Base-by-base conservation (phyloP, 1,140 invertebrate species). In the Rhopalosiphum maidis region DNA sequence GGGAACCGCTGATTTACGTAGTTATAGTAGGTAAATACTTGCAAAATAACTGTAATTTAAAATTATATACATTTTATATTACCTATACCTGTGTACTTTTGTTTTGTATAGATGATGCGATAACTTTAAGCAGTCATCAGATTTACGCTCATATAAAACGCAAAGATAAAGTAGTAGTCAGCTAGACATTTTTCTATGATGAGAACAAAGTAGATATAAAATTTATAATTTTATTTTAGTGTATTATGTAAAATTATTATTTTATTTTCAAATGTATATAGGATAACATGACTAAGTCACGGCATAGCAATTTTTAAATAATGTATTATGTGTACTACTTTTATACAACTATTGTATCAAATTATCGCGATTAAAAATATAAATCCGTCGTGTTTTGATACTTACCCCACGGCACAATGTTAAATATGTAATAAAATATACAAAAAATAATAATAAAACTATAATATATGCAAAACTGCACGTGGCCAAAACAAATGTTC, bases 281-380 rank as follows among this genome's bases (percentile, higher is more conserved):
- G 30, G n/a, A n/a, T n/a, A n/a, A 77, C 15, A 77, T 18, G n/a
- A 77, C 30, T 77, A n/a, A n/a, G 11, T 18, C 2, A n/a, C 5
- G 60, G 30, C 60, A n/a, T n/a, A n/a, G n/a, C 5, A 30, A 2
- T 18, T n/a, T 68, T 77, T n/a, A 77, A 77, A 77, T 77, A 60
- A n/a, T 77, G 15, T 77, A n/a, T n/a, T 15, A 77, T 77, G 60
- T 77, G 60, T 77, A 77, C 60, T n/a, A 77, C 60, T n/a, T 77
- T 77, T n/a, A 77, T 77, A 77, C 60, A 15, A 77, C 30, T 77
- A 77, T 77, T 18, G n/a, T 77, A 77, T 77, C 30, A n/a, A 77
- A 77, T 77, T 35, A 77, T 77, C 60, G 60, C n/a, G 60, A 77
- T 77, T 77, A 77, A 77, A 77, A 77, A 77, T 35, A 77, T 77